These are phyloP conservation scores for Hippoglossus stenolepis DNA, from an alignment of 2,113 vertebrate species.

Conservation along the genomic window DNA sequence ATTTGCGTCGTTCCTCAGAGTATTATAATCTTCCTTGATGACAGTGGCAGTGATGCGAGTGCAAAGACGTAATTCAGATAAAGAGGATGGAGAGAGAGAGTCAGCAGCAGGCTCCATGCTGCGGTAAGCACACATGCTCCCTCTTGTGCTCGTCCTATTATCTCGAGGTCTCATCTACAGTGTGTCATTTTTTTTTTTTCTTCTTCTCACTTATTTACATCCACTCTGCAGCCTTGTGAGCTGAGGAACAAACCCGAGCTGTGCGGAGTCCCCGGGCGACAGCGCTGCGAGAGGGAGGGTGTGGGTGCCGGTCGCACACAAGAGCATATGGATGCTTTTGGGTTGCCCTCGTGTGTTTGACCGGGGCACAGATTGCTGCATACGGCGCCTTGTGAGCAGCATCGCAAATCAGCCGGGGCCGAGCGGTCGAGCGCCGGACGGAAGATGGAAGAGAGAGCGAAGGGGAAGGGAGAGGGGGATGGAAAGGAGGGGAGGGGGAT, in stretches of 20 bases:
- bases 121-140: slow-evolving; percentile 12
- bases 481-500: slow-evolving; percentile 49
- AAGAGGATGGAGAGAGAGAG: slow-evolving; percentile 40
- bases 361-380: slow-evolving; percentile 74
- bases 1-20: background rate
- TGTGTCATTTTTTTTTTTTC: background rate
- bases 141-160: slow-evolving; percentile 22
- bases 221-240: slow-evolving; percentile 6
- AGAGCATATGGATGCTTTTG: slow-evolving; percentile 66
- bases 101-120: background rate
- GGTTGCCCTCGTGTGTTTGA: slow-evolving; percentile 61
- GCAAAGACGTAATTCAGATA: slow-evolving; percentile 55
- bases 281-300: slow-evolving; percentile 9
- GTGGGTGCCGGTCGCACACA: slow-evolving; percentile 26
- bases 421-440: slow-evolving; percentile 40
- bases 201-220: slow-evolving; percentile 46
- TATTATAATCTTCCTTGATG: slow-evolving; percentile 50
- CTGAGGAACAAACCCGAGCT: slow-evolving; percentile 10
- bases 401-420: slow-evolving; percentile 76
- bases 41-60: slow-evolving; percentile 46
- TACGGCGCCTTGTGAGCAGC: slow-evolving; percentile 77
- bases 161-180: slow-evolving; percentile 34
- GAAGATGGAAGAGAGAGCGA: background rate
- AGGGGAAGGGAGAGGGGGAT: background rate
- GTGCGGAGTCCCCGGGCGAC: slow-evolving; percentile 3